Percentiles rank a stretch among this genome's conserved stretches.
Evolutionary conservation across 2,113 vertebrate genomes (phyloP).

Genomic region (Sylvia atricapilla): DNA sequence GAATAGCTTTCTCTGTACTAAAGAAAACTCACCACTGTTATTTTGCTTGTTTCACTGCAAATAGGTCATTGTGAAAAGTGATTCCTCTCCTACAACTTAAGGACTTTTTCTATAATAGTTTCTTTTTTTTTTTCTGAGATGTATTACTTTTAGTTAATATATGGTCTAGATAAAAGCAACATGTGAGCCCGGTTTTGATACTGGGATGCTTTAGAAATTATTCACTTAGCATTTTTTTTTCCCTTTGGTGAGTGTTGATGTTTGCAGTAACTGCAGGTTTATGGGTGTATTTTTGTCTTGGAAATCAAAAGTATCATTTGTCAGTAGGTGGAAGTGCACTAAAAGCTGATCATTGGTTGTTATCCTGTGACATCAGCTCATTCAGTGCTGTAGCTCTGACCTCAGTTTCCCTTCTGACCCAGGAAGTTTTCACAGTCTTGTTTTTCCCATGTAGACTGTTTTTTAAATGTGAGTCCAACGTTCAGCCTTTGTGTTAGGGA

Average conservation of each 20-base stretch:
- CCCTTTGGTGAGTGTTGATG: neutral
- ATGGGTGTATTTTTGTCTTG: neutral
- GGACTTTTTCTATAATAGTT: neutral
- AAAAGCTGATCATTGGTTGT: neutral
- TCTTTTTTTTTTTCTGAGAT: neutral
- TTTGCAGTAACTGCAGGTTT: neutral
- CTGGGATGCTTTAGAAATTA: neutral
- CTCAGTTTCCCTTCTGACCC: neutral
- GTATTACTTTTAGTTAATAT: neutral
- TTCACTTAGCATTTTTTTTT: neutral
- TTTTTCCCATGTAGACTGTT: neutral
- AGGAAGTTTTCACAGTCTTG: neutral
- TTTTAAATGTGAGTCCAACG: rapidly evolving
- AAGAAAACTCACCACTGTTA: neutral
- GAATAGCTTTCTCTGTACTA: neutral
- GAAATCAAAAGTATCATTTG: neutral
- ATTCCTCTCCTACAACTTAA: rapidly evolving
- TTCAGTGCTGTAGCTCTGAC: neutral
- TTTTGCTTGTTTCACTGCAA: neutral
- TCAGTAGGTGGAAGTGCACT: neutral
- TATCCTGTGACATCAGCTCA: neutral
- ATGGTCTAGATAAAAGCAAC: neutral
- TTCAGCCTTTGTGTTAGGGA: neutral
- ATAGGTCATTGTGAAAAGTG: neutral
- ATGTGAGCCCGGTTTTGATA: neutral